phyloP scores from a whole-genome alignment of 2,797 vertebrate genomes.

The Petrocephalus schoutedeni region DNA sequence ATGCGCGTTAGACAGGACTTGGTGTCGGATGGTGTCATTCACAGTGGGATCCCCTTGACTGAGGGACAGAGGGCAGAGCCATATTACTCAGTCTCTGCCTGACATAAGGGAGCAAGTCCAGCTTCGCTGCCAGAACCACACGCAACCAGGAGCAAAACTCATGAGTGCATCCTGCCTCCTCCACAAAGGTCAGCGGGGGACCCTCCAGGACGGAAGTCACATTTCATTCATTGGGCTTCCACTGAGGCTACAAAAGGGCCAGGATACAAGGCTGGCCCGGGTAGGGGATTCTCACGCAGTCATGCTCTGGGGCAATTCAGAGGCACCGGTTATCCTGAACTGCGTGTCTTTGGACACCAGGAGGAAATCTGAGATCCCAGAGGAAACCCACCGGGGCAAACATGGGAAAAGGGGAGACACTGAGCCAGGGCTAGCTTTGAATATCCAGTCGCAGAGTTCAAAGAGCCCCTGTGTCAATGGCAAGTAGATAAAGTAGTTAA shows the following conservation, averaged over 20 bases:
- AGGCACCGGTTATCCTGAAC: constrained; percentile 1
- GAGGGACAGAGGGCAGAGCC: not conserved
- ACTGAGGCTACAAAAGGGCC: not conserved
- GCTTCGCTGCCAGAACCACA: not conserved
- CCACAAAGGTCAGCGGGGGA: not conserved
- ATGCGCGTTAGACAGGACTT: not conserved
- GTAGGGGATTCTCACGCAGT: not conserved
- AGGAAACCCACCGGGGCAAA: not conserved
- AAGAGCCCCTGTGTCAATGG: not conserved
- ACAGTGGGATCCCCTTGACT: not conserved
- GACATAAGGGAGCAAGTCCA: not conserved
- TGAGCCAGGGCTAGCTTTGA: not conserved
- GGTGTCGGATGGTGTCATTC: not conserved
- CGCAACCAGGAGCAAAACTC: not conserved
- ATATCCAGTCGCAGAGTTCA: not conserved
- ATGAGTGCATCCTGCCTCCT: not conserved
- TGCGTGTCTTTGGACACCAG: not conserved
- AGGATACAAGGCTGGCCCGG: not conserved
- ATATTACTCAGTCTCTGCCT: not conserved
- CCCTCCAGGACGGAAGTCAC: not conserved
- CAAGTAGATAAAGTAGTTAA: not conserved
- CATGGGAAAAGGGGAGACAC: not conserved
- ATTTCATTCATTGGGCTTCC: not conserved
- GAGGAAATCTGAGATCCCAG: not conserved
- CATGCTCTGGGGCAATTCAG: not conserved